Base-by-base conservation (phyloP, 2,113 vertebrate species). In the Colistium nudipinnis region DNA sequence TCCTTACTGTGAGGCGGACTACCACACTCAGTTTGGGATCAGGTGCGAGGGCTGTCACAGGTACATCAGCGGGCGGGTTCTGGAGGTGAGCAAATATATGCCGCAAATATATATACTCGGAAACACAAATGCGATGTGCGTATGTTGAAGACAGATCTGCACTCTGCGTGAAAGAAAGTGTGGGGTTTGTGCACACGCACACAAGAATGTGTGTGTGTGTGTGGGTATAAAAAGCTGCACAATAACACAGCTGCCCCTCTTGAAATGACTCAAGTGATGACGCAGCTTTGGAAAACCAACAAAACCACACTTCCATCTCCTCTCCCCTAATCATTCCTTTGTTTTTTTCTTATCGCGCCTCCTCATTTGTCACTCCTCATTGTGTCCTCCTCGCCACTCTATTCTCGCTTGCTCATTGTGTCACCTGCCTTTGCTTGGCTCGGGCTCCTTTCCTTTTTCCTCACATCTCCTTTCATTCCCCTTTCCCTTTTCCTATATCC, bases 21-120 rank as follows among this genome's bases (percentile, higher is more conserved):
- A 98, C 91, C 97, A 99, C 67, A 84, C 94, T 57, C 97, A 97
- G 90, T 98, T 97, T 7, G 97, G 97, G 53, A 96, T 98, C 87
- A 95, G 94, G 83, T 99, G 97, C 1, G 96, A 97, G 87, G 93
- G 93, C 44, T 99, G 97, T 1, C 90, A 90, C 92, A 93, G 95
- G 72, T 99, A 96, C 90, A 97, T 99, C 94, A 99, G 96, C 0
- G 97, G 97, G 79, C 91, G 95, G 57, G 97, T 99, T 2, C 90
- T 99, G 61, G 97, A 99, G 97, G 97, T 97, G 89, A 95, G 95
- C 38, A 33, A 19, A 31, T 67, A 41, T 62, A 25, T 61, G 16
- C 9, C 39, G n/a, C n/a, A n/a, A n/a, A n/a, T n/a, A n/a, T n/a
- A 7, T 11, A 25, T 30, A 10, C 13, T n/a, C 14, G 11, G 12